Evolutionary conservation across 2,888 invertebrate species (phyloP), one percentile per base, ranked within the genome.

Genomic region (Eupithecia centaureata): DNA sequence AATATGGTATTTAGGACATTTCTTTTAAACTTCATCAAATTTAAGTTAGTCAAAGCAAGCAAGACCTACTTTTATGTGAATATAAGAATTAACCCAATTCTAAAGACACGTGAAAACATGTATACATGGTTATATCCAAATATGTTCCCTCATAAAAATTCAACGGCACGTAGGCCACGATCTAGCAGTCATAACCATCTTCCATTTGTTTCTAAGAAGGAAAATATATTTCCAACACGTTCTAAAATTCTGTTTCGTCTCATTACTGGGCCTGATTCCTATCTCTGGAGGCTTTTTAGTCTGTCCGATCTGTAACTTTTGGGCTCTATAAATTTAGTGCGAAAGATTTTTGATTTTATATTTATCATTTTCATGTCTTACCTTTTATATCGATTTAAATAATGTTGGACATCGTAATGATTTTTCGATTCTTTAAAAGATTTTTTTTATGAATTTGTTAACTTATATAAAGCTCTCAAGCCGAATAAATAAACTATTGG

Each of bases 161-260:
- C 65, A 57, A 32, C 32, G 38, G 57, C 66, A 70, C 70, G 70
- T 67, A 70, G 57, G 38, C 61, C 70, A 70, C 70, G 66, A 66
- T 62, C 58, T 64, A 57, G 35, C 63, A 61, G 57, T 61, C 67
- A 62, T 66, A 63, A 68, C 56, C 63, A 63, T 66, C 66, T 65
- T 63, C 62, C 63, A 68, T 60, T 68, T 59, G 57, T 63, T 68
- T 72, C 72, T 63, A 54, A 33, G 57, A 67, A 71, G 54, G 54
- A 65, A 70, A 70, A 67, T 22, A 64, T 71, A 70, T 75, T 75
- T 70, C 64, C 70, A 63, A 75, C 75, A 75, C 73, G 75, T 75
- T 71, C 62, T 70, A 32, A 69, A 68, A 69, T 63, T 72, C 67
- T 75, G 70, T 74, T 73, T 73, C 64, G 59, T 68, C 69, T 73